phyloP scores from a whole-genome alignment of 2,113 vertebrate species.

The Burhinus bistriatus region DNA sequence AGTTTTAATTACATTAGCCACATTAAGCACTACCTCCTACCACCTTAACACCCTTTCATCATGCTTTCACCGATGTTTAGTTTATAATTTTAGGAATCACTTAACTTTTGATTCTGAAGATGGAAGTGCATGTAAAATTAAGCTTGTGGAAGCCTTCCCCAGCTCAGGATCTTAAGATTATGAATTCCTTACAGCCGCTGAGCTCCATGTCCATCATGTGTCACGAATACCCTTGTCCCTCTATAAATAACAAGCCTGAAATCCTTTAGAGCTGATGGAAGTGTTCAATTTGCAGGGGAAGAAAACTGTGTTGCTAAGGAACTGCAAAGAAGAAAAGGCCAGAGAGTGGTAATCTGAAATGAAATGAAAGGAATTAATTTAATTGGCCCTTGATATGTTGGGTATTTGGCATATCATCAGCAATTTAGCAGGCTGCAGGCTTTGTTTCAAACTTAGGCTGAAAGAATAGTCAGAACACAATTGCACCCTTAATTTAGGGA shows the following conservation, averaged over 20 bases:
- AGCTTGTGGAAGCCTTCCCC: background rate
- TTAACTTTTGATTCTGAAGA: background rate
- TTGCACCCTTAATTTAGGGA: background rate
- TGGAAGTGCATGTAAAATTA: background rate
- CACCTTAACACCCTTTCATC: background rate
- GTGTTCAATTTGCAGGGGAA: slow-evolving; percentile 15
- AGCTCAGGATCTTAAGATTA: background rate
- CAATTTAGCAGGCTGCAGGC: background rate
- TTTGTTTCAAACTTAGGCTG: slow-evolving; percentile 12
- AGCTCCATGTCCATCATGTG: background rate
- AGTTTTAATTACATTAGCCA: background rate
- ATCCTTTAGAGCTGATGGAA: slow-evolving; percentile 19
- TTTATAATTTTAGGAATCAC: background rate
- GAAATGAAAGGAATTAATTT: slow-evolving; percentile 41
- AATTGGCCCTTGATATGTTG: slow-evolving; percentile 6
- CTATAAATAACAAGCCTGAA: background rate
- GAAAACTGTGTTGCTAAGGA: slow-evolving; percentile 53
- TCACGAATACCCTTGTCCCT: background rate
- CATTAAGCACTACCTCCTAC: background rate
- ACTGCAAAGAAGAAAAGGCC: slow-evolving; percentile 15
- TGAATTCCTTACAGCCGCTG: background rate
- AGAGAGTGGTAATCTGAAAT: background rate
- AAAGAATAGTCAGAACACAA: slow-evolving; percentile 1
- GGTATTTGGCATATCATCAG: slow-evolving; percentile 20
- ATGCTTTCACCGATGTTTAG: background rate